Evolutionary conservation across 2,113 vertebrate genomes (phyloP), one percentile per base, ranked within the genome.

Genomic region (Prinia subflava): DNA sequence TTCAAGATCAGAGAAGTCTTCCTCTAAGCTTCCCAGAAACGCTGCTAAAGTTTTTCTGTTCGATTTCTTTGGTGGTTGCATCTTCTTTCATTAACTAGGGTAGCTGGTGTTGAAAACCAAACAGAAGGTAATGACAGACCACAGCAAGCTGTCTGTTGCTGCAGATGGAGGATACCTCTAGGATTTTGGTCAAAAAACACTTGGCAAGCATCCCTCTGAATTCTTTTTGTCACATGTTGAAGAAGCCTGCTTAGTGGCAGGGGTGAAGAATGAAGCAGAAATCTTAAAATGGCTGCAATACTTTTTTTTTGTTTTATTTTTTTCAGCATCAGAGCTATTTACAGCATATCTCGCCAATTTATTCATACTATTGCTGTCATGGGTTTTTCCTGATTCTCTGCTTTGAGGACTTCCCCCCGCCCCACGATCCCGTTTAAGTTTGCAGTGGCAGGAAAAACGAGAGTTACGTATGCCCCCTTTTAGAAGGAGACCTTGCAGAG

Each of bases 111-210:
- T 90, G 93, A 96, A 96, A 96, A 93, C 73, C 92, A 93, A 95
- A 83, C 95, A 96, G 95, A 97, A 96, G 89, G 94, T 95, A 96
- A 89, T 96, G 92, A 89, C 76, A 93, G 94, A 95, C 90, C 77
- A 91, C 89, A 94, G 81, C 28, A 30, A 94, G 82, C 60, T 94
- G 94, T 94, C 94, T 92, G 87, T 90, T 95, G 77, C 81, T 94
- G 88, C 95, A 97, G 94, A 89, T 93, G 96, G 94, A 95, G 84
- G 94, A 75, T 94, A 91, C 94, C 90, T 96, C 93, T 93, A 96
- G 84, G 94, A 96, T 95, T 95, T 94, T 87, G 93, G 92, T 91
- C 91, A 94, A 89, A 89, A 96, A 90, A 83, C 85, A 91, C 83
- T 97, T 95, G 95, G 92, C 96, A 92, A 78, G 52, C 41, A 0